Evolutionary conservation across 2,113 vertebrate species (phyloP).

Genomic region (Numenius arquata): DNA sequence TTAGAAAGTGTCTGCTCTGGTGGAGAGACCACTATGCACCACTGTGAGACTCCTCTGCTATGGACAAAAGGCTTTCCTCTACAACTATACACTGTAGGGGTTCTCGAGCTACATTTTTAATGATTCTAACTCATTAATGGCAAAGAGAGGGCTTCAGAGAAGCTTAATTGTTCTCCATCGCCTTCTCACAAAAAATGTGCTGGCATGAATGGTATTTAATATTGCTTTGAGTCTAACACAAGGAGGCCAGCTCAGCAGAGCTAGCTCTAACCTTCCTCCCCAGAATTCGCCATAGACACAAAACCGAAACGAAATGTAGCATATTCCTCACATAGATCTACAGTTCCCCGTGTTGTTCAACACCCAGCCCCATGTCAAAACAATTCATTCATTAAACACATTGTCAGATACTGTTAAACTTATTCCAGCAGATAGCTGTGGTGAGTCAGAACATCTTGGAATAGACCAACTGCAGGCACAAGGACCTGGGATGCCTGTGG

Average conservation of each 20-base stretch:
- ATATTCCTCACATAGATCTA: neutral
- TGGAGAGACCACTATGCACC: neutral
- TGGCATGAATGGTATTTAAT: neutral
- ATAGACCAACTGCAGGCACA: neutral
- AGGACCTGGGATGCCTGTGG: neutral
- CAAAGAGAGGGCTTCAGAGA: neutral
- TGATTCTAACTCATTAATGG: neutral
- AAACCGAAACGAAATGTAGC: neutral
- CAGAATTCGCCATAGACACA: neutral
- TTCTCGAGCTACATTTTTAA: neutral
- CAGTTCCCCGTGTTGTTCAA: neutral
- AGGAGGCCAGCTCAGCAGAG: neutral
- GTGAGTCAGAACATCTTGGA: neutral
- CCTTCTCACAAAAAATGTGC: neutral
- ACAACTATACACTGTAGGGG: rapidly evolving
- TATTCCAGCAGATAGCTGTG: neutral
- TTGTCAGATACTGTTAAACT: neutral
- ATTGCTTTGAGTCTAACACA: neutral
- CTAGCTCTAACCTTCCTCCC: neutral
- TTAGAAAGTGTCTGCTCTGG: neutral
- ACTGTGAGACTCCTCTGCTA: neutral
- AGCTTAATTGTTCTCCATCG: rapidly evolving
- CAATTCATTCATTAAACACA: neutral
- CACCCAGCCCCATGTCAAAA: rapidly evolving
- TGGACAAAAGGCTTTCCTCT: neutral